phyloP scores from a whole-genome alignment of 2,888 invertebrate species.

The Rotaria sp. region DNA sequence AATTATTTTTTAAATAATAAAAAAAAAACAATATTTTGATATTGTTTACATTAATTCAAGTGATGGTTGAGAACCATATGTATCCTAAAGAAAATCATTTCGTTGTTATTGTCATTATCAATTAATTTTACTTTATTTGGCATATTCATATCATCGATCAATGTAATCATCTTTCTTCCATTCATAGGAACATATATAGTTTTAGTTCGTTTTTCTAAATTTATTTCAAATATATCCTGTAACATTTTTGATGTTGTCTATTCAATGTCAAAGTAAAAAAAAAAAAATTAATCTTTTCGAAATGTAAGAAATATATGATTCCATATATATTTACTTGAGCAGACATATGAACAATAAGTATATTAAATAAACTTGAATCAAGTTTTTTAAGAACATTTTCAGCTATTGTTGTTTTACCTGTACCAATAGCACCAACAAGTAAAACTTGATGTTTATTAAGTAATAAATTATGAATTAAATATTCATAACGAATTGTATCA shows the following conservation, averaged over 20 bases:
- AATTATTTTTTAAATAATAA: background rate
- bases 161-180: conserved; percentile 72
- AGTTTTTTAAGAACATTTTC: conserved; percentile 64
- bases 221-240: conserved; percentile 74
- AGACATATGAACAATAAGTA: conserved; percentile 75
- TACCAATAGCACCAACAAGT: conserved; percentile 74
- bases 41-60: conserved; percentile 62
- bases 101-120: no score
- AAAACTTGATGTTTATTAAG: conserved; percentile 66
- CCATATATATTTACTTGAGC: conserved; percentile 59
- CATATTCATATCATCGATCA: conserved; percentile 87
- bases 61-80: conserved; percentile 79
- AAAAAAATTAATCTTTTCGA: background rate
- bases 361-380: conserved; percentile 61
- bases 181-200: conserved; percentile 72
- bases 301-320: no score
- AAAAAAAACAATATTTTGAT: background rate
- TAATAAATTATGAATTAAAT: conserved; percentile 65
- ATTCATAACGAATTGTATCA: conserved; percentile 74
- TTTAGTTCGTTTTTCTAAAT: conserved; percentile 78
- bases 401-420: conserved; percentile 69
- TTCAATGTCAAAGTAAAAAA: background rate
- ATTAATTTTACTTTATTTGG: conserved; percentile 63
- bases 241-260: conserved; percentile 73
- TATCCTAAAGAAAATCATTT: conserved; percentile 59